phyloP scores from a whole-genome alignment of 2,797 vertebrate genomes.

The Cirrhinus molitorella region DNA sequence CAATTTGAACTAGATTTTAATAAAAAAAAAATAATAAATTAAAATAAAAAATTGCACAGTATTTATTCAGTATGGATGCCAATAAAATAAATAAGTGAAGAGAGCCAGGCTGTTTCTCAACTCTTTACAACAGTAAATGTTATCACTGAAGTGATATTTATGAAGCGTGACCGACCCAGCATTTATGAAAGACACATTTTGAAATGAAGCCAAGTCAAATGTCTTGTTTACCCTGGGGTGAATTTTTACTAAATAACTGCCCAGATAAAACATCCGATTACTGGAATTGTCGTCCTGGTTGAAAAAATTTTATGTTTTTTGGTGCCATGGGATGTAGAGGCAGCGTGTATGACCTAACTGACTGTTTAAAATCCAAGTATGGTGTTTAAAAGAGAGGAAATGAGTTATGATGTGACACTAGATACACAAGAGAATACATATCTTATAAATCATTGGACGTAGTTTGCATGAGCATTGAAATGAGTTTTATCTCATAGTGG shows the following conservation, averaged over 20 bases:
- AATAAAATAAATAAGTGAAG: background rate
- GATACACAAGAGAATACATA: background rate
- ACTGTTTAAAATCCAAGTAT: background rate
- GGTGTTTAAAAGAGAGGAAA: background rate
- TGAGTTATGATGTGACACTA: background rate
- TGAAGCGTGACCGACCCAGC: background rate
- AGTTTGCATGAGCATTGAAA: background rate
- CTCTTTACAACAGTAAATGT: background rate
- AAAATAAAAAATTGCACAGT: background rate
- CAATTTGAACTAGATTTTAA: background rate
- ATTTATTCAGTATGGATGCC: background rate
- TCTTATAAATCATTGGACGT: background rate
- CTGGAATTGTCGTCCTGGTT: conserved; percentile 17
- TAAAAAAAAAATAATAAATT: background rate
- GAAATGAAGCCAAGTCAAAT: conserved; percentile 27
- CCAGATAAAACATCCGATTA: conserved; percentile 38
- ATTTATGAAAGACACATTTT: conserved; percentile 5
- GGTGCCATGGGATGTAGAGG: background rate
- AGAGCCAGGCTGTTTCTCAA: background rate
- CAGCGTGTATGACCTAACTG: background rate
- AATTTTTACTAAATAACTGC: background rate
- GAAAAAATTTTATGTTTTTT: background rate
- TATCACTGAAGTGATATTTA: background rate
- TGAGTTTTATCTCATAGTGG: background rate
- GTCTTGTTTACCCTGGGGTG: background rate